Evolutionary conservation across 2,113 vertebrate genomes (phyloP).

Genomic region (Herpetotheres cachinnans): DNA sequence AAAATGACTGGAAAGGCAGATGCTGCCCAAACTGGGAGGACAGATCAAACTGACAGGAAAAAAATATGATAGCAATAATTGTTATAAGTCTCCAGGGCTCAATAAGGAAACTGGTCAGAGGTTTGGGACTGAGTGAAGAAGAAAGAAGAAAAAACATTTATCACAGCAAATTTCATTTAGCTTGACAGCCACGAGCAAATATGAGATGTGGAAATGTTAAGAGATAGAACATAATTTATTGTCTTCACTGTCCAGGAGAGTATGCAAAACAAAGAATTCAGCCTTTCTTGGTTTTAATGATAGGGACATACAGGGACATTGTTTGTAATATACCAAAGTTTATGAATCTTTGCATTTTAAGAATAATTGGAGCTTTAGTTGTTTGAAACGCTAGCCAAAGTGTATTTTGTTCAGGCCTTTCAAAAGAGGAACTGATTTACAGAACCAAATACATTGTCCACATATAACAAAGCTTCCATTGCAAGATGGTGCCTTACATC

Average conservation of each 20-base stretch:
- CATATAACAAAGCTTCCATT: background rate
- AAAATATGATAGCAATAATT: slow-evolving; percentile 29
- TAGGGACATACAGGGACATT: no score
- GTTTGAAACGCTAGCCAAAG: background rate
- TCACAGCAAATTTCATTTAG: slow-evolving; percentile 13
- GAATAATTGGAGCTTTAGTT: background rate
- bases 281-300: background rate
- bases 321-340: background rate
- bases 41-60: slow-evolving; percentile 8
- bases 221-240: background rate
- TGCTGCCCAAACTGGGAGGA: background rate
- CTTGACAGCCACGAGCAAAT: background rate
- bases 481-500: background rate
- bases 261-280: background rate
- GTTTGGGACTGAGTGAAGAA: slow-evolving; percentile 17
- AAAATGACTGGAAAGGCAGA: background rate
- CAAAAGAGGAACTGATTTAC: background rate
- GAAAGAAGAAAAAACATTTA: slow-evolving; percentile 28
- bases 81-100: background rate
- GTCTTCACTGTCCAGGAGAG: background rate
- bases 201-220: background rate
- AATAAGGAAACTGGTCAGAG: slow-evolving; percentile 5
- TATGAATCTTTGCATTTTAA: background rate
- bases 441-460: background rate
- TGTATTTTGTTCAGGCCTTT: background rate